These are phyloP conservation scores for Turdus rufiventris DNA, from an alignment of 2,113 vertebrate species.

Conservation along the genomic window DNA sequence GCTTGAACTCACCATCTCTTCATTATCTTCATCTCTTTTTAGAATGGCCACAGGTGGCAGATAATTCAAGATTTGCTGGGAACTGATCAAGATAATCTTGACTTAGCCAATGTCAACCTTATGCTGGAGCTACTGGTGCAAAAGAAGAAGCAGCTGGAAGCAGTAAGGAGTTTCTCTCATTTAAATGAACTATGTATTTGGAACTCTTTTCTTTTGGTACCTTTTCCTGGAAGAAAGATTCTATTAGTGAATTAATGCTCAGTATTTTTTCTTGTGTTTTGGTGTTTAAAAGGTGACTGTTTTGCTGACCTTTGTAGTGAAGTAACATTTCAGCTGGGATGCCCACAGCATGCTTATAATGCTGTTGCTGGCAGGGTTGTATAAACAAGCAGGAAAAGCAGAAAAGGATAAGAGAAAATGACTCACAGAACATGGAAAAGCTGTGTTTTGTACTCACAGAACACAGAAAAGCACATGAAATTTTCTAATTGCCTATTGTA, in stretches of 20 bases:
- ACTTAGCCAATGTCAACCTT: conserved; percentile 95
- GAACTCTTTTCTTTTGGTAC: not conserved
- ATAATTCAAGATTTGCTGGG: conserved; percentile 93
- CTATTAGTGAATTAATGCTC: not conserved
- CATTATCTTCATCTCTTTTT: not conserved
- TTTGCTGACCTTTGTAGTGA: not conserved
- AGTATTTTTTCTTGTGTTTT: not conserved
- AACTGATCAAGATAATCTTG: conserved; percentile 94
- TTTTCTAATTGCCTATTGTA: not conserved
- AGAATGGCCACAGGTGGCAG: conserved; percentile 97
- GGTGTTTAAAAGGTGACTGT: not conserved
- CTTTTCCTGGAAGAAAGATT: not conserved
- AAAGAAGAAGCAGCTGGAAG: conserved; percentile 97
- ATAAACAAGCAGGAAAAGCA: not conserved
- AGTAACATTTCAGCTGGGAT: not conserved
- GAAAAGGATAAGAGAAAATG: not conserved
- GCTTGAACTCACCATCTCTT: not conserved
- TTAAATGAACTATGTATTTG: not conserved
- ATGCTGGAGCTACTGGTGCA: conserved; percentile 95
- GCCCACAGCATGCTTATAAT: not conserved
- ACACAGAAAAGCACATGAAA: not conserved
- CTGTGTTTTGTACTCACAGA: not conserved
- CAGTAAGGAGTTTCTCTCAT: conserved; percentile 74
- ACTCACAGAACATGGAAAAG: not conserved
- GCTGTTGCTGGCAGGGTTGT: not conserved